These are phyloP conservation scores for Pomatostomus ruficeps DNA, from an alignment of 2,113 vertebrate species.

Conservation along the genomic window DNA sequence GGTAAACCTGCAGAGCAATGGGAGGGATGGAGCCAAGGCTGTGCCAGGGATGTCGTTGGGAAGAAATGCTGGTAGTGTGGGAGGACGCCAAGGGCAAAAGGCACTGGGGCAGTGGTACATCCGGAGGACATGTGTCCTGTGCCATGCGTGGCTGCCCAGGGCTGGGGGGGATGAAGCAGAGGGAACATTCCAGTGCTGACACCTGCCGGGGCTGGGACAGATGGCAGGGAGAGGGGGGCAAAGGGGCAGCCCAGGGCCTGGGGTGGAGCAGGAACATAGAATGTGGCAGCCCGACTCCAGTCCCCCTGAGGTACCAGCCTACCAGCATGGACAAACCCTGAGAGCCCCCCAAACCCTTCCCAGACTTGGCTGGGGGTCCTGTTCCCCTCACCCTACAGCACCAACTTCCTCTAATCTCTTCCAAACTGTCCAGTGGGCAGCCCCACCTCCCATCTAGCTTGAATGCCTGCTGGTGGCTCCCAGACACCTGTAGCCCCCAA, in stretches of 20 bases:
- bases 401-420: neutral
- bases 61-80: neutral
- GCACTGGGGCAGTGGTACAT: neutral
- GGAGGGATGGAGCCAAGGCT: neutral
- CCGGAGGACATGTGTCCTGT: neutral
- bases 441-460: neutral
- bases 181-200: neutral
- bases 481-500: neutral
- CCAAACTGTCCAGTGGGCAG: neutral
- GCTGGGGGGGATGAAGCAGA: neutral
- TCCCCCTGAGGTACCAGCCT: neutral
- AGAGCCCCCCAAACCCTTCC: neutral
- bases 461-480: neutral
- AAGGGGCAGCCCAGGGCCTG: neutral
- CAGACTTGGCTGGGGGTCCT: neutral
- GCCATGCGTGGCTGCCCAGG: neutral
- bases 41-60: neutral
- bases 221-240: neutral
- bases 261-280: neutral
- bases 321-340: neutral
- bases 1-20: accelerated
- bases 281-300: neutral
- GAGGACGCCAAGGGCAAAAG: neutral
- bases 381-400: neutral
- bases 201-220: neutral